Evolutionary conservation across 2,888 invertebrate genomes (phyloP).

Genomic region (Thera obeliscata): DNA sequence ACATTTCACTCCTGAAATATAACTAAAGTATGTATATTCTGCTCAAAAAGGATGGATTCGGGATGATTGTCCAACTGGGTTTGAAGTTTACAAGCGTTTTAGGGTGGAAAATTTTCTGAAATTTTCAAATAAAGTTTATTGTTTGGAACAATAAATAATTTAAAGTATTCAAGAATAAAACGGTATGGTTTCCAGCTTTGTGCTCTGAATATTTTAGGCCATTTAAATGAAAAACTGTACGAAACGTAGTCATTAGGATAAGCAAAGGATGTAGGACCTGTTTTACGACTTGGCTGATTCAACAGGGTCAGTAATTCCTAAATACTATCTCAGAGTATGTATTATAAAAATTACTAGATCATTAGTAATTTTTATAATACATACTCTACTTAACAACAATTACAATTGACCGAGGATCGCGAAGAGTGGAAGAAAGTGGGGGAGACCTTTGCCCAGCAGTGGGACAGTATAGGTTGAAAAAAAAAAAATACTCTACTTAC

Average conservation of each 20-base stretch:
- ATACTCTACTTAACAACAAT: too few relatives aligned
- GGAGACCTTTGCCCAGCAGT: too few relatives aligned
- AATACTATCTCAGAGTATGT: too few relatives aligned
- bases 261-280: conserved; percentile 4
- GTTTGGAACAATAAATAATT: conserved; percentile 3
- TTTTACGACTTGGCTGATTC: conserved; percentile 12
- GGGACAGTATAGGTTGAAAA: too few relatives aligned
- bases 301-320: conserved; percentile 7
- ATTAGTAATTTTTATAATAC: too few relatives aligned
- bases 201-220: conserved; percentile 4
- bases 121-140: conserved; percentile 2
- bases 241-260: conserved; percentile 18
- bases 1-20: conserved; percentile 1
- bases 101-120: conserved; percentile 5
- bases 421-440: too few relatives aligned
- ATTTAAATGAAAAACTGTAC: conserved; percentile 21
- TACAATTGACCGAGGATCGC: too few relatives aligned
- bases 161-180: neutral
- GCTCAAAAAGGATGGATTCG: neutral
- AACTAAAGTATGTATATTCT: neutral
- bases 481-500: too few relatives aligned
- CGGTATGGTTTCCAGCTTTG: neutral
- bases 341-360: too few relatives aligned
- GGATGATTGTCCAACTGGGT: neutral
- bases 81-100: neutral